Base-by-base conservation (phyloP, 2,113 vertebrate species). In the Myotis yumanensis region DNA sequence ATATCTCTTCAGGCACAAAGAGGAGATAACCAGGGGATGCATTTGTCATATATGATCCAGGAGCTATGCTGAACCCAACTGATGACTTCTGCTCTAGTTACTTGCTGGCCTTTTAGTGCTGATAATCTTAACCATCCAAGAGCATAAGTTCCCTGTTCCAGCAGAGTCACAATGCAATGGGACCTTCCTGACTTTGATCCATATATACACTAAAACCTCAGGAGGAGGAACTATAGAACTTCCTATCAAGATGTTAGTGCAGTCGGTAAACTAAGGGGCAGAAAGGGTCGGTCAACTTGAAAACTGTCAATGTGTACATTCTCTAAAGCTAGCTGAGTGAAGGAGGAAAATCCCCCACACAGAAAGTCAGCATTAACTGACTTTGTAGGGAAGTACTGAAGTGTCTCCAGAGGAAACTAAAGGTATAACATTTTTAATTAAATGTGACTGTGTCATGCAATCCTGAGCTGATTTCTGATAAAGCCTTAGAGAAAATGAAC, bases 391-490 rank as follows among this genome's bases (percentile, higher is more conserved):
- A 91, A 83, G 40, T 32, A 25, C 77, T 64, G 25, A 20, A 48
- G 11, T 77, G 83, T 88, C 62, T 48, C 35, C 20, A 54, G 76
- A 93, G 87, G 77, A 91, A 77, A 66, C 57, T 54, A 64, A 93
- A 75, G 18, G 71, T 64, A 22, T 3, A 90, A 52, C 8, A 11
- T 83, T 91, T 91, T 91, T 68, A 83, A 40, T 71, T 91, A 77
- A 93, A 88, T 43, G 8, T 46, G 30, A 77, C 20, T 46, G 30
- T 68, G 37, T 71, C 83, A 46, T 37, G 51, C 69, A 83, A 52
- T 91, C 57, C 52, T 64, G 52, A 87, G 46, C 64, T 91, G 91
- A 43, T 87, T 87, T 69, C 35, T 82, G 69, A 76, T 76, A 82
- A 82, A 43, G n/a, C 17, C 35, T 72, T 46, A 72, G 40, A 91